These are phyloP conservation scores for Panulirus ornatus DNA, from an alignment of 1,140 invertebrate species.

Conservation along the genomic window DNA sequence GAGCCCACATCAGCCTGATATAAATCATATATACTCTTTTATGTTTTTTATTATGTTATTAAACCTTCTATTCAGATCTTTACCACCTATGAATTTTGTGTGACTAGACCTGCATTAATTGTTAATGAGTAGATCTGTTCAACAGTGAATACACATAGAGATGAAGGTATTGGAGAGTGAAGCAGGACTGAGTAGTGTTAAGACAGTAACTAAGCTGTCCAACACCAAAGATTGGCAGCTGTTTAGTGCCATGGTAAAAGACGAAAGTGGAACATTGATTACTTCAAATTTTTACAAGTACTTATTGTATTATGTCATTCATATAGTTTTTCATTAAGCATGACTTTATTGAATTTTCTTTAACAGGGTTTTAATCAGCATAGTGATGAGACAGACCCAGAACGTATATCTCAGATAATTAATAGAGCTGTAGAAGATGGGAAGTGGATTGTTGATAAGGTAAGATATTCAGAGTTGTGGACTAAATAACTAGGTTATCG, in stretches of 20 bases:
- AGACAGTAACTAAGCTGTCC: not conserved
- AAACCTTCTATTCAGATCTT: too few relatives aligned
- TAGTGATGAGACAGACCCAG: constrained; percentile 85
- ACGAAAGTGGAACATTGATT: not conserved
- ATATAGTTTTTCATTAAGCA: not conserved
- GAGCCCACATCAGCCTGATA: too few relatives aligned
- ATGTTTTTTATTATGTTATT: too few relatives aligned
- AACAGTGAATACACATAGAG: too few relatives aligned
- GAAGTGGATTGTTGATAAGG: constrained; percentile 89
- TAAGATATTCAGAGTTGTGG: constrained; percentile 76
- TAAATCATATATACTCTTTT: too few relatives aligned
- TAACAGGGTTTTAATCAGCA: constrained; percentile 88
- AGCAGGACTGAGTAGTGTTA: not conserved
- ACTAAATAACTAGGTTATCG: not conserved
- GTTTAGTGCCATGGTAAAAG: not conserved
- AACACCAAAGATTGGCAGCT: not conserved
- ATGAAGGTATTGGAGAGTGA: too few relatives aligned
- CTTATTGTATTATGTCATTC: not conserved
- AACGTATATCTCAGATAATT: constrained; percentile 87
- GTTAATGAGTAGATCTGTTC: too few relatives aligned
- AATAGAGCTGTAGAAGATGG: constrained; percentile 86
- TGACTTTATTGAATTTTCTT: not conserved
- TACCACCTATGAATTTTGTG: too few relatives aligned
- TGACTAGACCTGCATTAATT: too few relatives aligned
- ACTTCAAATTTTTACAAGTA: not conserved